Evolutionary conservation across 2,888 invertebrate genomes (phyloP), one percentile per base, ranked within the genome.

Genomic region (Fragum whitleyi): DNA sequence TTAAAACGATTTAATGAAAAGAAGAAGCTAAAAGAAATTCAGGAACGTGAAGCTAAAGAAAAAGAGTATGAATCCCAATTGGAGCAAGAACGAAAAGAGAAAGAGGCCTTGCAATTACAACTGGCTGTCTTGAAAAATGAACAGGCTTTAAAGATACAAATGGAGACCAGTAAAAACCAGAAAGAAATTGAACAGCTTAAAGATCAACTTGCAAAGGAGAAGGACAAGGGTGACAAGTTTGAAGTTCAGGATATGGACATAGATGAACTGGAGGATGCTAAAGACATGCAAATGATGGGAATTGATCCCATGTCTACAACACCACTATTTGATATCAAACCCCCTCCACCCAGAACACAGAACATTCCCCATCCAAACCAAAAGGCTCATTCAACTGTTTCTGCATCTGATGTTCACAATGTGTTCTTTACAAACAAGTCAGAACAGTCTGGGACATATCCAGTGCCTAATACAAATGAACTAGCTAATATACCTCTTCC

Each of bases 241-340:
- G 70, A 70, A 59, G 36, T 55, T 39, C 65, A 75, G 51, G 69
- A 47, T 36, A 28, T 69, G 62, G 42, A 32, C 14, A 61, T 32
- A 28, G 61, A 61, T 61, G 29, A 29, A 32, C 21, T 55, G 21
- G 21, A 32, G 14, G 32, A 53, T 2, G 85, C 79, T 62, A 70
- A 85, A 36, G 90, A 89, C 16, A 76, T 88, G 81, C 85, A 83
- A 72, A 77, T 88, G 67, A 62, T 89, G 53, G 89, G 86, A 9
- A 88, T 89, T 53, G 88, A 89, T 42, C 81, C 84, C 21, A 71
- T 70, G 16, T 75, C 81, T 14, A 72, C 61, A 47, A 47, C 26
- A 39, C 86, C 81, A 26, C 36, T 88, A 3, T 86, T 79, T 53
- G 77, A 74, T 9, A 76, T 81, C n/a, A 83, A 80, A 55, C 84